These are phyloP conservation scores for Drosophila paranaensis DNA, from an alignment of 2,888 invertebrate genomes.

Conservation along the genomic window DNA sequence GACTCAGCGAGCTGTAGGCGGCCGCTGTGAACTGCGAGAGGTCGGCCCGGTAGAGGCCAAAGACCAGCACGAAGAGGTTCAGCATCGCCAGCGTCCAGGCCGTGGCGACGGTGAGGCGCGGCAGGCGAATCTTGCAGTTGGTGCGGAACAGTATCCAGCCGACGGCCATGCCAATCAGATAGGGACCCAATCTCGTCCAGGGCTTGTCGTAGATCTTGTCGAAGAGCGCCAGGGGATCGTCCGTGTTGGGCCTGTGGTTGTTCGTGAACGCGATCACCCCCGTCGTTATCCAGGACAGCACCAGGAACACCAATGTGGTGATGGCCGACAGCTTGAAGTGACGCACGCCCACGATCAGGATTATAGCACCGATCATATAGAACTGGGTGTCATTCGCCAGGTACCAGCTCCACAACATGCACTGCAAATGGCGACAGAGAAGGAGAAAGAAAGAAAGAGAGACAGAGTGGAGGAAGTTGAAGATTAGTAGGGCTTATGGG, in stretches of 20 bases:
- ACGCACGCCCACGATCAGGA: constrained; percentile 91
- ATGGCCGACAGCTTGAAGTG: constrained; percentile 91
- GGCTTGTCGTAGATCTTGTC: constrained; percentile 96
- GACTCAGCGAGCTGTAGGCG: constrained; percentile 92
- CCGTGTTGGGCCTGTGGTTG: constrained; percentile 91
- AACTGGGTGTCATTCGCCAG: constrained; percentile 95
- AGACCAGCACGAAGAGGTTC: constrained; percentile 90
- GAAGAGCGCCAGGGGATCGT: constrained; percentile 93
- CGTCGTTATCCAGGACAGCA: constrained; percentile 92
- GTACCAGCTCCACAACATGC: constrained; percentile 97
- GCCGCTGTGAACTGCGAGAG: constrained; percentile 90
- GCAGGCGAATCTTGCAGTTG: constrained; percentile 91
- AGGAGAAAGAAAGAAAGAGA: background rate
- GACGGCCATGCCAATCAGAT: constrained; percentile 92
- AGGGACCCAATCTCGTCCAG: constrained; percentile 94
- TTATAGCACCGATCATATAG: constrained; percentile 92
- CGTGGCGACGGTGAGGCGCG: constrained; percentile 87
- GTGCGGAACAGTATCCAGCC: constrained; percentile 94
- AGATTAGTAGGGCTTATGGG: background rate
- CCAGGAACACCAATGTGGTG: constrained; percentile 88
- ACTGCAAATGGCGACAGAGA: constrained; percentile 85
- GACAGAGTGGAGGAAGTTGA: background rate
- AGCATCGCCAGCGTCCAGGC: constrained; percentile 90
- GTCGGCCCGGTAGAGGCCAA: constrained; percentile 91
- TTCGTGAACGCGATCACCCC: constrained; percentile 92